Percentiles rank a stretch among this genome's conserved stretches.
These are phyloP conservation scores for Trichechus manatus DNA, from an alignment of 2,113 vertebrate species.

Conservation along the genomic window DNA sequence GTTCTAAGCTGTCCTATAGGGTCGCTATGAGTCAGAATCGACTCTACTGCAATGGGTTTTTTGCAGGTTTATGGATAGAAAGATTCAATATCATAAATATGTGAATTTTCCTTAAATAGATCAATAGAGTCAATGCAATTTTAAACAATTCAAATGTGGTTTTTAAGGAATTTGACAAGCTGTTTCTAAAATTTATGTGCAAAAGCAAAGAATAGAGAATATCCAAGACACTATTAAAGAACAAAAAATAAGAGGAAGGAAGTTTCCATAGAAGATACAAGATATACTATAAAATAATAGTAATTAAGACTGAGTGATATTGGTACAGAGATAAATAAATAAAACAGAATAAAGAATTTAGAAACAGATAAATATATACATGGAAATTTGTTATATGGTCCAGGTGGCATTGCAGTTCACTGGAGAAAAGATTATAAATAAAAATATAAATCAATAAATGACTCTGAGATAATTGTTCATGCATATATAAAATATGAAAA, in stretches of 20 bases:
- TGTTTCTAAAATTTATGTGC: not conserved
- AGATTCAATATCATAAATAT: not conserved
- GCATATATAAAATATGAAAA: not conserved
- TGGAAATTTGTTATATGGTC: not conserved
- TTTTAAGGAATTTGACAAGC: not conserved
- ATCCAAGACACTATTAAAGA: not conserved
- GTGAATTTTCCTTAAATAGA: conserved; percentile 15
- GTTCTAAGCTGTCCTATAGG: too few relatives aligned
- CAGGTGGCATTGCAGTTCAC: not conserved
- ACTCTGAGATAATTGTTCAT: not conserved
- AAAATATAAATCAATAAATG: not conserved
- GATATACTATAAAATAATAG: not conserved
- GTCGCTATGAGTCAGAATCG: too few relatives aligned
- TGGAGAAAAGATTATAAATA: not conserved
- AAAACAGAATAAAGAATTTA: too few relatives aligned
- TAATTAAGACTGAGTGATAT: not conserved
- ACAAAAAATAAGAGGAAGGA: not conserved
- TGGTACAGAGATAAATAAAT: too few relatives aligned
- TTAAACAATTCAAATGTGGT: not conserved
- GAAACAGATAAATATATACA: not conserved
- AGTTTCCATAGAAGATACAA: not conserved
- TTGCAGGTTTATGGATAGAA: not conserved
- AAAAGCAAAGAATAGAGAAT: not conserved
- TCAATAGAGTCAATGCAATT: not conserved
- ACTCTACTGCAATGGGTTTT: too few relatives aligned